Evolutionary conservation across 2,888 invertebrate genomes (phyloP).

Genomic region (Panzeria rudis): DNA sequence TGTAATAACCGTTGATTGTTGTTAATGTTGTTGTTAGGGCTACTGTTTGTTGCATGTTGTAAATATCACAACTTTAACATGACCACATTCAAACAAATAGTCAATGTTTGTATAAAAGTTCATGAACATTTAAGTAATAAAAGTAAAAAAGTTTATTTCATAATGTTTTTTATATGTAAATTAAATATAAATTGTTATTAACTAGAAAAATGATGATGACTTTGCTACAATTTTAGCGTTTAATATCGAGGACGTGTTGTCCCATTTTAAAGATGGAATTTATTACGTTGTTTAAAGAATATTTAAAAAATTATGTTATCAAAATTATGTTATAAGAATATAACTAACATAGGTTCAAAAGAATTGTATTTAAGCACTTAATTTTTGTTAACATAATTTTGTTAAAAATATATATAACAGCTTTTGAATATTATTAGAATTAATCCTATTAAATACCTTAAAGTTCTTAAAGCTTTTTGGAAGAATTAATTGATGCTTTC

Average conservation of each 20-base stretch:
- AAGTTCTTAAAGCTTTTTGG: not conserved
- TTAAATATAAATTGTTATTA: conserved; percentile 69
- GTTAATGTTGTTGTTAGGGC: conserved; percentile 6
- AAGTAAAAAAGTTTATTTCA: conserved; percentile 33
- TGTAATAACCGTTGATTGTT: too few relatives aligned
- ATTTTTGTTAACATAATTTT: not conserved
- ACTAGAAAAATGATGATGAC: conserved; percentile 57
- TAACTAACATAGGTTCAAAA: not conserved
- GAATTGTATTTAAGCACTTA: not conserved
- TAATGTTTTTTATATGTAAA: conserved; percentile 62
- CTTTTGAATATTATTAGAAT: not conserved
- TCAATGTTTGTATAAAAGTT: conserved; percentile 34
- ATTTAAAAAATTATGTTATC: not conserved
- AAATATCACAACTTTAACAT: conserved; percentile 23
- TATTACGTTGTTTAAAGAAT: not conserved
- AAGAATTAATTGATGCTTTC: not conserved
- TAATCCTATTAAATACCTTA: not conserved
- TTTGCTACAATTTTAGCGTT: not conserved
- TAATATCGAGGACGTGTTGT: not conserved
- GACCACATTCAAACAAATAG: conserved; percentile 56
- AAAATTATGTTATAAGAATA: not conserved
- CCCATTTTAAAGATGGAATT: not conserved
- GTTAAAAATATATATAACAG: too few relatives aligned
- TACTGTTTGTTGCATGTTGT: conserved; percentile 9
- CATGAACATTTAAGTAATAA: conserved; percentile 56